These are phyloP conservation scores for Drosophila truncata DNA, from an alignment of 1,140 invertebrate species.

Conservation along the genomic window DNA sequence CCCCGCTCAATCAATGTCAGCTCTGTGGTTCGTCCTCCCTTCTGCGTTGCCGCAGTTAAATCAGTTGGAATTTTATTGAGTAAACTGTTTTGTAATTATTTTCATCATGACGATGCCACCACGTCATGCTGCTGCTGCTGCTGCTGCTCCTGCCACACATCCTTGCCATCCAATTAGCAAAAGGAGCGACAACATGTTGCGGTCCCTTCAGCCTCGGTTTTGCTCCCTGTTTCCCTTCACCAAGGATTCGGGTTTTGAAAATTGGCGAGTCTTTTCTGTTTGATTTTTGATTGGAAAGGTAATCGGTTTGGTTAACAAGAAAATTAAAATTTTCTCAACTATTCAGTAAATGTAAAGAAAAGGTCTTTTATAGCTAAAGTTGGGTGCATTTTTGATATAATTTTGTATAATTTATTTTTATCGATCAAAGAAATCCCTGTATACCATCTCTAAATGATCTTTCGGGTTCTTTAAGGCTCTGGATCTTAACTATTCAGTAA, in stretches of 20 bases:
- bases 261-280: conserved; percentile 20
- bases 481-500: too few species aligned
- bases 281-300: neutral
- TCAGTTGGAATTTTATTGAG: conserved; percentile 80
- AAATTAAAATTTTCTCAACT: neutral
- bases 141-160: neutral
- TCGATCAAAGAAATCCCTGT: too few species aligned
- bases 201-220: conserved; percentile 24
- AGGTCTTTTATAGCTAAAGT: neutral
- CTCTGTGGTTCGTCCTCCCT: conserved; percentile 34
- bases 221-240: neutral
- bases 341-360: too few species aligned
- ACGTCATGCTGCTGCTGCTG: conserved; percentile 38
- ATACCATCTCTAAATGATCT: too few species aligned
- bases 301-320: neutral
- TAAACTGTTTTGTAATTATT: conserved; percentile 82
- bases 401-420: too few species aligned
- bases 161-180: conserved; percentile 69
- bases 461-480: too few species aligned
- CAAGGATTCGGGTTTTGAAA: neutral
- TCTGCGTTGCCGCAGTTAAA: conserved; percentile 61
- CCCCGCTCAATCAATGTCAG: conserved; percentile 79
- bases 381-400: too few species aligned
- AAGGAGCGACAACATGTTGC: conserved; percentile 74
- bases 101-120: conserved; percentile 62